phyloP scores from a whole-genome alignment of 1,140 invertebrate species.

The Leptonema lineaticorne region DNA sequence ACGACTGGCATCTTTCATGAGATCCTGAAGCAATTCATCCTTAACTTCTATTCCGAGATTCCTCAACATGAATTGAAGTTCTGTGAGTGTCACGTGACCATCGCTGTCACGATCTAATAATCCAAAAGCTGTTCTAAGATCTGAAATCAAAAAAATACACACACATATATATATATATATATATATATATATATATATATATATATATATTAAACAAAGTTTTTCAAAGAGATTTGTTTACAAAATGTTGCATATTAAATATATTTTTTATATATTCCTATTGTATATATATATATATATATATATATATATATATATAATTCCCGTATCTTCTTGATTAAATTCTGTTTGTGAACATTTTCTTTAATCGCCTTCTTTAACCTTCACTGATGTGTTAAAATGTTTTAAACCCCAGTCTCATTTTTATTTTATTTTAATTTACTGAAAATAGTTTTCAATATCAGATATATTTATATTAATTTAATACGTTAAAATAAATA shows the following conservation, averaged over 20 bases:
- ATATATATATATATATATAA: not conserved
- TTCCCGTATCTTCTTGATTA: no score
- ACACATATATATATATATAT: no score
- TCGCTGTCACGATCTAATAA: constrained; percentile 73
- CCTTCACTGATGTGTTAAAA: no score
- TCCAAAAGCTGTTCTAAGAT: constrained; percentile 71
- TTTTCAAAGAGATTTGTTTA: not conserved
- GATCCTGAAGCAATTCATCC: constrained; percentile 67
- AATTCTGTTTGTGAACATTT: no score
- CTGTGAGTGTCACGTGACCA: constrained; percentile 68
- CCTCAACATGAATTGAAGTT: constrained; percentile 73
- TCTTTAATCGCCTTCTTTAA: no score
- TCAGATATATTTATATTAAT: no score
- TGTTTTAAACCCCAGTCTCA: no score
- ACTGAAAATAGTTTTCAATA: no score
- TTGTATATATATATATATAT: not conserved
- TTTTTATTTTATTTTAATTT: no score
- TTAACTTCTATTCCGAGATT: constrained; percentile 72
- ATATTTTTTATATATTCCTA: not conserved
- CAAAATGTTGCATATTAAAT: not conserved
- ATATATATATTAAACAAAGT: not conserved
- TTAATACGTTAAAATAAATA: no score
- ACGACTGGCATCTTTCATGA: constrained; percentile 70
- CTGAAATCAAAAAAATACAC: constrained; percentile 51
- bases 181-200: no score